These are phyloP conservation scores for Amphipoea lucens DNA, from an alignment of 2,888 invertebrate species.

Conservation along the genomic window DNA sequence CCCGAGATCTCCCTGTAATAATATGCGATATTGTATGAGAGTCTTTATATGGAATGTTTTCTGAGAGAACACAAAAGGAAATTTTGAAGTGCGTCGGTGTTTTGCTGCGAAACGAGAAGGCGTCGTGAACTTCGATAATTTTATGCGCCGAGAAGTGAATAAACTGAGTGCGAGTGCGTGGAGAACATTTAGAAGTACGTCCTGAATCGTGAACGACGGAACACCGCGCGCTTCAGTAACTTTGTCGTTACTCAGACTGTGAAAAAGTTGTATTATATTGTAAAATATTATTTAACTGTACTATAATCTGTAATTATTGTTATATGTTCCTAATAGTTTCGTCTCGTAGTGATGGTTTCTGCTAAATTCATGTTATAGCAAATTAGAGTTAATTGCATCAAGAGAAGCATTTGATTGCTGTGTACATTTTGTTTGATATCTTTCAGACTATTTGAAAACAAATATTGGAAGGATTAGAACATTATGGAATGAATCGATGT, in stretches of 20 bases:
- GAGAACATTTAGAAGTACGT: constrained; percentile 61
- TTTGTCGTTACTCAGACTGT: constrained; percentile 58
- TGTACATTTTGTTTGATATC: constrained; percentile 66
- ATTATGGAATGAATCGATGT: constrained; percentile 22
- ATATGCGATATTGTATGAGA: constrained; percentile 74
- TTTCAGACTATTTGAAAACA: constrained; percentile 37
- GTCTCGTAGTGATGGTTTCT: constrained; percentile 82
- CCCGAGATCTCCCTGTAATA: constrained; percentile 75
- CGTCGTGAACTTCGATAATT: constrained; percentile 69
- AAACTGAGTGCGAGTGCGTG: constrained; percentile 65
- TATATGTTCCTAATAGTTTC: constrained; percentile 89
- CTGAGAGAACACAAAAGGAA: constrained; percentile 66
- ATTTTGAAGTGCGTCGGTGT: constrained; percentile 68
- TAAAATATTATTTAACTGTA: constrained; percentile 83
- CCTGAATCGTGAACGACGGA: constrained; percentile 43
- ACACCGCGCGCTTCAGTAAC: constrained; percentile 46
- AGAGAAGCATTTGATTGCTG: constrained; percentile 66
- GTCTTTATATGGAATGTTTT: constrained; percentile 73
- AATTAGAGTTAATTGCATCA: constrained; percentile 71
- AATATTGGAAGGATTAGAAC: constrained; percentile 19
- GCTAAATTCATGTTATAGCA: constrained; percentile 78
- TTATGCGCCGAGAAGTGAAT: constrained; percentile 72
- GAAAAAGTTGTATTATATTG: constrained; percentile 80
- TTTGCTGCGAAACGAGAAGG: constrained; percentile 61
- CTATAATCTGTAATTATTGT: constrained; percentile 86